Base-by-base conservation (phyloP, 2,113 vertebrate genomes). In the Corythaixoides concolor region DNA sequence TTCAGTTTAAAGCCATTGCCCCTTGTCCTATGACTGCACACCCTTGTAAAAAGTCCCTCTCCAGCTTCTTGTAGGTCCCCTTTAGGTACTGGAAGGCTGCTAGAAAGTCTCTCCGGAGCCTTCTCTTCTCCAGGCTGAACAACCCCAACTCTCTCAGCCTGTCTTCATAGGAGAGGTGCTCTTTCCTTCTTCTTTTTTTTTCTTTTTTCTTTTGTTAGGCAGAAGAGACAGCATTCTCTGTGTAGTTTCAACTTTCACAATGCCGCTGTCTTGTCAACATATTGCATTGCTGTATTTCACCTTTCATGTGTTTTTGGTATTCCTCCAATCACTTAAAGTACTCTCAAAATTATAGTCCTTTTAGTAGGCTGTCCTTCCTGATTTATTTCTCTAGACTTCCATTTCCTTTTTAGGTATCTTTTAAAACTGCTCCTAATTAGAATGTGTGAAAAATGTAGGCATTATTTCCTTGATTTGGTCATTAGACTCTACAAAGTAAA, bases 381-480 rank as follows among this genome's bases (percentile, higher is more conserved):
- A 89, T 64, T 70, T 90, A 96, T 96, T 95, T 53, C 55, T 96
- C 43, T 77, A 87, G 39, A 69, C 52, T 86, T 94, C 74, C 49
- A 50, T 92, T 95, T 97, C 60, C 85, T 97, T 89, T 93, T 85
- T 47, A 89, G 75, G 9, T 82, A 66, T 78, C 76, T 87, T 97
- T 96, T 91, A 83, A 89, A 88, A 80, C 58, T 80, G 41, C 32
- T 90, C 52, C 63, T 90, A 91, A 69, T 43, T 50, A 88, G 85
- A 91, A 90, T 59, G 59, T 63, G 93, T 28, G 70, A 58, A 85
- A 80, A 94, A 86, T 39, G 74, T 39, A 89, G 59, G 39, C 67
- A 74, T 93, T 85, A 78, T 95, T 97, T 97, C 45, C 86, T 93
- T 96, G 72, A 95, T 93, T 95, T 96, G 77, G 64, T 95, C 87